A percentile compares a stretch with the other conserved stretches of the same genome.
Conservation (phyloP, 2,888 invertebrate species). For the Cloeon dipterum region DNA sequence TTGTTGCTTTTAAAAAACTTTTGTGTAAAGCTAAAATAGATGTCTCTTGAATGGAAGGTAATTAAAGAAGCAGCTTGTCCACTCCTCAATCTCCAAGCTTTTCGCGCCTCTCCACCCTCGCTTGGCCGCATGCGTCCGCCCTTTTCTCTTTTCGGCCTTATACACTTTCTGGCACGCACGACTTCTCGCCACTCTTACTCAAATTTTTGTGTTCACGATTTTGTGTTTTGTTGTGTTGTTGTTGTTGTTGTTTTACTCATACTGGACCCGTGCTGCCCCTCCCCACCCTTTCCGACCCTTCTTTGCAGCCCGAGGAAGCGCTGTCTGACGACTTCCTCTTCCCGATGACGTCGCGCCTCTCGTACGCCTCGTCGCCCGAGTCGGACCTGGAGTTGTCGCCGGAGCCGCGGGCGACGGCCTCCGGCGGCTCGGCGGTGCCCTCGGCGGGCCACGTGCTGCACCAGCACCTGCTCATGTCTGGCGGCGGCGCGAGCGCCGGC, state of each 20-base stretch:
- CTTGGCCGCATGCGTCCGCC: no score
- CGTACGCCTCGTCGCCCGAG: slow-evolving; percentile 90
- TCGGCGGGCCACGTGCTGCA: slow-evolving; percentile 25
- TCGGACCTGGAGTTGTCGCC: slow-evolving; percentile 80
- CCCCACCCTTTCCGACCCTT: not conserved
- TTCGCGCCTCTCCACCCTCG: no score
- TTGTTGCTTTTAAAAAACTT: no score
- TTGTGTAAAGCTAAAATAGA: no score
- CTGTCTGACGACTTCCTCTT: slow-evolving; percentile 96
- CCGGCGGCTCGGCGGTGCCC: slow-evolving; percentile 24
- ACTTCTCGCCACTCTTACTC: not conserved
- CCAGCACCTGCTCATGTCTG: slow-evolving; percentile 9
- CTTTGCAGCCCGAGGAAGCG: slow-evolving; percentile 75
- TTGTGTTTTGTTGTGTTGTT: not conserved
- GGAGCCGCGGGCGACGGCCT: slow-evolving; percentile 24
- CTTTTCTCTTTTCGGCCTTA: not conserved
- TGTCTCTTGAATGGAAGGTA: no score
- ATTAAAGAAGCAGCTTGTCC: no score
- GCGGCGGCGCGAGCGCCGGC: slow-evolving; percentile 16
- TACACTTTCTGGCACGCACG: no score
- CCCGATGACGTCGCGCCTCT: slow-evolving; percentile 89
- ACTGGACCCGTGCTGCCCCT: not conserved
- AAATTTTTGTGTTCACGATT: not conserved
- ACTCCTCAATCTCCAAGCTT: no score
- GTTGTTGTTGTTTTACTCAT: not conserved